A percentile compares a stretch with the other conserved stretches of the same genome.
Evolutionary conservation across 2,797 vertebrate genomes (phyloP).

Genomic region (Oryzias dopingdopingensis): DNA sequence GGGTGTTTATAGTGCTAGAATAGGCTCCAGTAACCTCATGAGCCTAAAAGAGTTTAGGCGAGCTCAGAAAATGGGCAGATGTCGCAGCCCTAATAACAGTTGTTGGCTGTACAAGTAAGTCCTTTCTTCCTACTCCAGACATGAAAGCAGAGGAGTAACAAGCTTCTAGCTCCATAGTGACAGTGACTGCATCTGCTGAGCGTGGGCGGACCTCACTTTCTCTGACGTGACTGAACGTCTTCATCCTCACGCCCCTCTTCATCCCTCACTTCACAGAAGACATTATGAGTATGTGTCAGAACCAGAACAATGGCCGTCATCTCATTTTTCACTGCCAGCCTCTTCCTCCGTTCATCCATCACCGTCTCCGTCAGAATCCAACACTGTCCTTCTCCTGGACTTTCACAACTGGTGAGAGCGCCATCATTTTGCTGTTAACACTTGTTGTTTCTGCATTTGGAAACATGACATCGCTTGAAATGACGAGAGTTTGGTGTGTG

Average conservation of each 20-base stretch:
- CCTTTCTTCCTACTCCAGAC: too few relatives aligned
- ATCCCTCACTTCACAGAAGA: constrained; percentile 9
- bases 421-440: constrained; percentile 19
- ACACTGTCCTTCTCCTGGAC: constrained; percentile 9
- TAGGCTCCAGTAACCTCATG: too few relatives aligned
- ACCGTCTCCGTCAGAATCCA: constrained; percentile 32
- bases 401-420: constrained; percentile 22
- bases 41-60: too few relatives aligned
- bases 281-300: constrained; percentile 52
- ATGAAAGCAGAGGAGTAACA: too few relatives aligned
- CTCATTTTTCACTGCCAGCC: constrained; percentile 62
- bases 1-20: too few relatives aligned
- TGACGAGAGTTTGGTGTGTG: constrained; percentile 26
- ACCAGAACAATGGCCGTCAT: constrained; percentile 44
- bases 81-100: too few relatives aligned
- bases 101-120: too few relatives aligned
- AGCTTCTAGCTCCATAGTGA: background rate
- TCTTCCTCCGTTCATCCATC: constrained; percentile 54
- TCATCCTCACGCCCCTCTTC: constrained; percentile 9
- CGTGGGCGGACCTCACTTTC: constrained; percentile 12
- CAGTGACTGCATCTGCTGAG: background rate
- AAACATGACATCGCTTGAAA: constrained; percentile 16
- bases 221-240: constrained; percentile 7
- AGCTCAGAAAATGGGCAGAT: too few relatives aligned
- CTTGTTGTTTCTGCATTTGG: constrained; percentile 20